Percentiles rank a stretch among this genome's conserved stretches.
Conservation (phyloP, 2,888 invertebrate species). For the Nomada fucata region DNA sequence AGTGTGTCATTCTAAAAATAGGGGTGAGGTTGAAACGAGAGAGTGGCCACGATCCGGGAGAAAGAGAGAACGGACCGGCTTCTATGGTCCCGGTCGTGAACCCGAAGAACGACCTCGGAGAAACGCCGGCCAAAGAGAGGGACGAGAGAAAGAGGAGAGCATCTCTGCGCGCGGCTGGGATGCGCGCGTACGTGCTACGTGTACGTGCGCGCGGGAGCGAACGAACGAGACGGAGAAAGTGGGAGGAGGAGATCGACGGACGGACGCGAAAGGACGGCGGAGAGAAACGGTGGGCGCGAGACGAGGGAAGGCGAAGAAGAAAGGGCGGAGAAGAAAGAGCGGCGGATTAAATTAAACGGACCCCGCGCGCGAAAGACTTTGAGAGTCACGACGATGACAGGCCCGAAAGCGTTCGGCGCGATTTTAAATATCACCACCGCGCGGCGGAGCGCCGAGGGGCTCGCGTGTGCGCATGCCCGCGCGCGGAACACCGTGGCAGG, state of each 20-base stretch:
- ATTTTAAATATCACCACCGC: constrained; percentile 56
- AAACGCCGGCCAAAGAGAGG: constrained; percentile 66
- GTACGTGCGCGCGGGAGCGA: constrained; percentile 2
- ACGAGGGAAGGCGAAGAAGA: constrained; percentile 6
- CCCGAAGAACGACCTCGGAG: constrained; percentile 78
- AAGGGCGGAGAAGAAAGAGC: neutral
- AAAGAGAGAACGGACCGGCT: constrained; percentile 70
- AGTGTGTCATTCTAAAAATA: constrained; percentile 83
- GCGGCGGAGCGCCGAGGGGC: neutral
- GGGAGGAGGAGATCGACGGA: constrained; percentile 34
- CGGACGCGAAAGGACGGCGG: constrained; percentile 13
- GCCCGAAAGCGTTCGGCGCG: constrained; percentile 37
- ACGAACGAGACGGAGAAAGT: constrained; percentile 38
- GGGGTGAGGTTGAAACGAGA: constrained; percentile 68
- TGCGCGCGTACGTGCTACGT: too few species aligned
- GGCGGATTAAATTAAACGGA: constrained; percentile 75
- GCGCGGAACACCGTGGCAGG: neutral
- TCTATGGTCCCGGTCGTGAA: constrained; percentile 78
- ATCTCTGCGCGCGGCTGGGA: neutral
- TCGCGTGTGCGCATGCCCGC: constrained; percentile 47
- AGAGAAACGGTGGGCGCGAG: constrained; percentile 4
- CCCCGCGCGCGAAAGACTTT: constrained; percentile 52
- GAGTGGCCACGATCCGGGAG: constrained; percentile 50
- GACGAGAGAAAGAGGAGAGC: constrained; percentile 31
- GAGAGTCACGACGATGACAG: constrained; percentile 38